Percentiles rank a stretch among this genome's conserved stretches.
These are phyloP conservation scores for Eupithecia vulgata DNA, from an alignment of 2,888 invertebrate species.

Conservation along the genomic window DNA sequence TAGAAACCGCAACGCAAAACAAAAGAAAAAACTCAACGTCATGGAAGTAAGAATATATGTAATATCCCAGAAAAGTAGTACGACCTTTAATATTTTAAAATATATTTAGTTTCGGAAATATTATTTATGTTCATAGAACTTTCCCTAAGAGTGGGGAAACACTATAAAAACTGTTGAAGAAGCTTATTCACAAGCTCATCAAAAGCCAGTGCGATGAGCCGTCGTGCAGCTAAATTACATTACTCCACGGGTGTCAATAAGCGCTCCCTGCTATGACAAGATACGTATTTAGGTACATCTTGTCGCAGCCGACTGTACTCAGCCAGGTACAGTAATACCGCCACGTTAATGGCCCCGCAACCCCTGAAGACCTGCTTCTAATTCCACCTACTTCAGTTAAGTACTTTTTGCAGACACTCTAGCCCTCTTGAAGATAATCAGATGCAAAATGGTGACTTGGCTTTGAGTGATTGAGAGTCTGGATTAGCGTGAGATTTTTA, in stretches of 20 bases:
- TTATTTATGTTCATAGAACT: too few species aligned
- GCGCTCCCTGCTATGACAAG: neutral
- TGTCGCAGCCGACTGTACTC: neutral
- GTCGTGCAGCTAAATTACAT: too few species aligned
- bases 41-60: too few species aligned
- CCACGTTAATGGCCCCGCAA: conserved; percentile 62
- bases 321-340: conserved; percentile 37
- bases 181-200: too few species aligned
- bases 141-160: too few species aligned
- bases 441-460: conserved; percentile 64
- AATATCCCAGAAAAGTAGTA: too few species aligned
- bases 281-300: neutral
- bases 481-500: conserved; percentile 27
- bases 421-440: conserved; percentile 70
- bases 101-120: too few species aligned
- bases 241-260: neutral
- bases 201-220: too few species aligned
- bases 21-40: too few species aligned
- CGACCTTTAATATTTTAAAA: too few species aligned
- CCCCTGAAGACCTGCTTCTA: conserved; percentile 65
- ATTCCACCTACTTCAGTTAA: conserved; percentile 67
- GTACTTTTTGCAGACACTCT: conserved; percentile 75
- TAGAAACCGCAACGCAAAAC: too few species aligned
- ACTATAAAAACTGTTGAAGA: neutral
- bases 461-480: conserved; percentile 54